These are phyloP conservation scores for Drosophila orosa DNA, from an alignment of 1,140 invertebrate genomes.

Conservation along the genomic window DNA sequence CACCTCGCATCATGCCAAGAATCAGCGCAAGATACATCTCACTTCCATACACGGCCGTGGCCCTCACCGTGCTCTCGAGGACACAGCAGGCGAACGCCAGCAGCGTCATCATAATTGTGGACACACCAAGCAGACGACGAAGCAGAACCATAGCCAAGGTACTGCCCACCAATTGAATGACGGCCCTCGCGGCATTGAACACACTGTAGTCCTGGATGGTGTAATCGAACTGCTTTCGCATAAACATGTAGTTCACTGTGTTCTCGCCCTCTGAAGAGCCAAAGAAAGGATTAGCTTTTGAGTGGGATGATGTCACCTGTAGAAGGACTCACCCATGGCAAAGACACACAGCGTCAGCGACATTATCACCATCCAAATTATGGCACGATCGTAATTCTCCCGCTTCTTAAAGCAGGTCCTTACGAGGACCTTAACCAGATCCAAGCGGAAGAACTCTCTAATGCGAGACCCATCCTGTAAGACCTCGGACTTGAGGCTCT, in stretches of 20 bases:
- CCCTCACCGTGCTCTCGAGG: slow-evolving; percentile 84
- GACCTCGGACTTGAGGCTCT: slow-evolving; percentile 68
- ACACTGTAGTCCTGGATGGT: slow-evolving; percentile 86
- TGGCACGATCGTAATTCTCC: slow-evolving; percentile 86
- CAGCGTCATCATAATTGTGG: slow-evolving; percentile 67
- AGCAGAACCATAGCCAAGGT: slow-evolving; percentile 85
- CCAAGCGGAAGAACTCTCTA: slow-evolving; percentile 85
- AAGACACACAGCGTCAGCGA: slow-evolving; percentile 86
- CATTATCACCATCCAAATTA: slow-evolving; percentile 87
- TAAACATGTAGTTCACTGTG: slow-evolving; percentile 87
- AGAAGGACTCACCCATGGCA: slow-evolving; percentile 63
- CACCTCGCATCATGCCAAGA: slow-evolving; percentile 86
- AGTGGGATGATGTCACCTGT: accelerated
- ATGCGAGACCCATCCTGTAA: slow-evolving; percentile 71
- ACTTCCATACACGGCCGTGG: slow-evolving; percentile 86
- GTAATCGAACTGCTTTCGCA: slow-evolving; percentile 88
- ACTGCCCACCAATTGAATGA: slow-evolving; percentile 85
- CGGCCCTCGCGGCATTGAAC: slow-evolving; percentile 85
- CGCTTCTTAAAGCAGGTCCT: slow-evolving; percentile 86
- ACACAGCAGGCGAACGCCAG: slow-evolving; percentile 81
- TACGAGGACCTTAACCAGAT: slow-evolving; percentile 86
- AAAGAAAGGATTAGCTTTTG: not conserved
- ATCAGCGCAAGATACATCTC: slow-evolving; percentile 86
- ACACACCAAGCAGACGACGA: slow-evolving; percentile 83
- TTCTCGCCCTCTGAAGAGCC: slow-evolving; percentile 76